Conservation (phyloP, 1,140 invertebrate species). For the Proctacanthus coquilletti region DNA sequence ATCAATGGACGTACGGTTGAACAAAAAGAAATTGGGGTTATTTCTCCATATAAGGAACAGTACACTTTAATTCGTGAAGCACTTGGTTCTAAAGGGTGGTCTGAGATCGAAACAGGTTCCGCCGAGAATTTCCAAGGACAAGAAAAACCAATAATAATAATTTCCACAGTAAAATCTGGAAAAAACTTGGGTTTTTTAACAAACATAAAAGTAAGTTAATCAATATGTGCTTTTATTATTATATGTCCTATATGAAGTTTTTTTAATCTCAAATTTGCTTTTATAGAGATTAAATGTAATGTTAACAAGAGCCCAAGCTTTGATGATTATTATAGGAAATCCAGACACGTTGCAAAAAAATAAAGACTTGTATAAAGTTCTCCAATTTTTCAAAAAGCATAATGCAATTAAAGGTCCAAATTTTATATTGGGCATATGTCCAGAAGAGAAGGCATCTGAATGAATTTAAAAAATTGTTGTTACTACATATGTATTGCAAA, state of each 20-base stretch:
- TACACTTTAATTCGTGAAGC: conserved; percentile 37
- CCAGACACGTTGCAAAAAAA: conserved; percentile 36
- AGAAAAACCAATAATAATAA: conserved; percentile 63
- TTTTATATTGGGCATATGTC: too few relatives aligned
- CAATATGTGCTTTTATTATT: neutral
- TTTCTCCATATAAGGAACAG: conserved; percentile 68
- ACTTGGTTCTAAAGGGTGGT: conserved; percentile 17
- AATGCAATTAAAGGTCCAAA: too few relatives aligned
- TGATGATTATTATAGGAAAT: conserved; percentile 71
- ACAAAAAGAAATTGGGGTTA: conserved; percentile 58
- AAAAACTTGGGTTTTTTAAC: conserved; percentile 52
- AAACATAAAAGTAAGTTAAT: conserved; percentile 41
- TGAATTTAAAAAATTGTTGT: too few relatives aligned
- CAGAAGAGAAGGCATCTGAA: too few relatives aligned
- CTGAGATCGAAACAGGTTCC: conserved; percentile 54
- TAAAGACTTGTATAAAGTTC: too few relatives aligned
- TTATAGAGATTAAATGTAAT: conserved; percentile 67
- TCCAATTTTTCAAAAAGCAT: too few relatives aligned
- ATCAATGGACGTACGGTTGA: conserved; percentile 32
- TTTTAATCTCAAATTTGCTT: neutral
- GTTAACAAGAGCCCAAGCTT: conserved; percentile 58
- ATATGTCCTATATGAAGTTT: neutral
- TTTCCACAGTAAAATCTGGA: conserved; percentile 59
- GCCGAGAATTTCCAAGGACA: conserved; percentile 79
- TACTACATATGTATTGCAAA: too few relatives aligned